Percentiles rank a stretch among this genome's conserved stretches.
These are phyloP conservation scores for Pionites leucogaster DNA, from an alignment of 2,113 vertebrate genomes.

Conservation along the genomic window DNA sequence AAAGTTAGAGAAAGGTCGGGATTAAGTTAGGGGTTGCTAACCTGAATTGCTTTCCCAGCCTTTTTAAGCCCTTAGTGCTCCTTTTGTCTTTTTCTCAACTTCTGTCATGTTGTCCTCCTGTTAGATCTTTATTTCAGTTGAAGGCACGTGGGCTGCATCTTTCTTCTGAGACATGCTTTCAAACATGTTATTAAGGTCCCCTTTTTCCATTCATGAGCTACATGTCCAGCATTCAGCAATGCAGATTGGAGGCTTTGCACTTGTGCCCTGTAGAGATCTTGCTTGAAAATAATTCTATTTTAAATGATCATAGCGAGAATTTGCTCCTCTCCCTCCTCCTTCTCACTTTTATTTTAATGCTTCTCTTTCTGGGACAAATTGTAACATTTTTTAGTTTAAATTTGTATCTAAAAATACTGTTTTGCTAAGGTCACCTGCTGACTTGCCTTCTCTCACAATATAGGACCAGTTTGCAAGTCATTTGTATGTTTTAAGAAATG, in stretches of 20 bases:
- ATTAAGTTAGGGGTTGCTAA: conserved; percentile 62
- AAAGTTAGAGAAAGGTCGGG: conserved; percentile 57
- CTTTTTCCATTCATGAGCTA: conserved; percentile 21
- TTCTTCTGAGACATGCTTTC: conserved; percentile 24
- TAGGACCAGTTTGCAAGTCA: not conserved
- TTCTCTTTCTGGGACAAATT: conserved; percentile 1
- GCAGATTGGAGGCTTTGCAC: not conserved
- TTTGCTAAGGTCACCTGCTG: not conserved
- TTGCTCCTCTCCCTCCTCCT: not conserved
- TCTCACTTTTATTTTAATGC: not conserved
- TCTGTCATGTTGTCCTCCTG: conserved; percentile 33
- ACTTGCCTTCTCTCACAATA: not conserved
- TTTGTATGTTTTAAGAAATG: not conserved
- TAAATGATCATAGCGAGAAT: not conserved
- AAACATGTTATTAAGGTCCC: conserved; percentile 17
- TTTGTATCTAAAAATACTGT: not conserved
- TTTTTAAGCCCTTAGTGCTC: conserved; percentile 43
- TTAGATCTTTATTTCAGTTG: conserved; percentile 57
- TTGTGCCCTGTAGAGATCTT: not conserved
- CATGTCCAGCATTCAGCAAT: conserved; percentile 20
- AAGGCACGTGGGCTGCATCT: conserved; percentile 48
- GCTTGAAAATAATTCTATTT: conserved; percentile 5
- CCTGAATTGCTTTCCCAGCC: conserved; percentile 25
- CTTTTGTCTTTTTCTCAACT: conserved; percentile 54
- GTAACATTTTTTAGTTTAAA: not conserved